Base-by-base conservation (phyloP, 2,113 vertebrate species). In the Istiophorus platypterus region DNA sequence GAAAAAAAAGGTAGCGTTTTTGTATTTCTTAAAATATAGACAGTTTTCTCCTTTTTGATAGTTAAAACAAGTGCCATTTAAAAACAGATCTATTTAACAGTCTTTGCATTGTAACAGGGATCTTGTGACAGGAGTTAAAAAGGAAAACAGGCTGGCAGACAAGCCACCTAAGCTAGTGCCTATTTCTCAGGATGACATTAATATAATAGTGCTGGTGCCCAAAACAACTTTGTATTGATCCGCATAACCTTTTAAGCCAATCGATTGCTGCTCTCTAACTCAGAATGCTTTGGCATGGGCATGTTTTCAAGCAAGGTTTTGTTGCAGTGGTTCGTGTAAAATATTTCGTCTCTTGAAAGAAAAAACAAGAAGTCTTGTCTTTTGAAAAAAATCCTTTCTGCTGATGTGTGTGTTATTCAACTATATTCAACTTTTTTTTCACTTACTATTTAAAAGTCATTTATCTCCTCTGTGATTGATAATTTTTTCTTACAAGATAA, bases 151-250 rank as follows among this genome's bases (percentile, higher is more conserved):
- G 62, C 90, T 80, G 89, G 77, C 82, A 89, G 84, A 92, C 88
- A 89, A 92, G 89, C 91, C 90, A 94, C 89, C 93, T 92, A 90
- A 91, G 91, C 89, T 83, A 89, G 72, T 84, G 89, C 87, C 92
- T 93, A 92, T 93, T 94, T 89, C 92, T 94, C 93, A 94, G 90
- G 85, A 93, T 94, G 92, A 93, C 93, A 93, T 93, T 93, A 94
- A 94, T 94, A 93, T 93, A 93, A 95, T 93, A 93, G 91, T 68
- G 69, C 85, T 89, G 91, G 90, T 91, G 88, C 91, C 88, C 92
- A 93, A 94, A 94, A 94, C 94, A 93, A 93, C 92, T 94, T 94
- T 93, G 91, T 92, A 94, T 95, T 94, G 94, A 94, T 94, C 82
- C 68, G 51, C 88, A 91, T 93, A 94, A 93, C 92, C 93, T 94